Conservation (phyloP, 2,113 vertebrate genomes). For the Turdus rufiventris region DNA sequence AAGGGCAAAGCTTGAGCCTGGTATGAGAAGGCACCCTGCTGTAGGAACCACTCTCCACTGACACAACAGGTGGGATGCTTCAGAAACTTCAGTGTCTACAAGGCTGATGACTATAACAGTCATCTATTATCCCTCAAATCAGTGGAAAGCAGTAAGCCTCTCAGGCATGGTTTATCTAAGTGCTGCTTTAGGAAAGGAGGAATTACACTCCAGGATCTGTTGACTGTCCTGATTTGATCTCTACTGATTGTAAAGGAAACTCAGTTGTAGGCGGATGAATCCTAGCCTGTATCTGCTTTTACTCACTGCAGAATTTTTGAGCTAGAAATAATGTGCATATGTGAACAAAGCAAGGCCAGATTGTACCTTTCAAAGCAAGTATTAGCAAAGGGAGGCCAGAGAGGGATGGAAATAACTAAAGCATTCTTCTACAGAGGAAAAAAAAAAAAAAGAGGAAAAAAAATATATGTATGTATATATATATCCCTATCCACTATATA, state of each 20-base stretch:
- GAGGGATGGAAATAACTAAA: neutral
- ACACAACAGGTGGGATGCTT: neutral
- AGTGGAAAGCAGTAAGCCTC: neutral
- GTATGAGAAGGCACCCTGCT: accelerated
- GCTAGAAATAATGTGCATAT: neutral
- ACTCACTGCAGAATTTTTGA: neutral
- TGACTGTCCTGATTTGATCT: conserved; percentile 11
- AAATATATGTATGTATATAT: neutral
- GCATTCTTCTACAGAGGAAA: neutral
- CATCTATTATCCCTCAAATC: neutral
- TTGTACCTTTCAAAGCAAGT: neutral
- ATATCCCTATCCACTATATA: neutral
- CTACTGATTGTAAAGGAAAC: neutral
- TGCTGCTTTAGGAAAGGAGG: neutral
- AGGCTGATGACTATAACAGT: neutral
- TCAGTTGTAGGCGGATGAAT: neutral
- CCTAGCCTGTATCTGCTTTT: neutral
- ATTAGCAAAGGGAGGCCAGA: neutral
- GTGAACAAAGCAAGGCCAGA: neutral
- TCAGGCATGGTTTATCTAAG: neutral
- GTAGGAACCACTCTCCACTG: neutral
- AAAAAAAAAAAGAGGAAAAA: neutral
- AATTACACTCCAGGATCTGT: neutral
- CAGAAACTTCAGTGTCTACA: neutral
- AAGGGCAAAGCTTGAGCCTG: neutral